Percentiles rank a stretch among this genome's conserved stretches.
Evolutionary conservation across 2,797 vertebrate genomes (phyloP).

Genomic region (Lycodopsis pacificus): DNA sequence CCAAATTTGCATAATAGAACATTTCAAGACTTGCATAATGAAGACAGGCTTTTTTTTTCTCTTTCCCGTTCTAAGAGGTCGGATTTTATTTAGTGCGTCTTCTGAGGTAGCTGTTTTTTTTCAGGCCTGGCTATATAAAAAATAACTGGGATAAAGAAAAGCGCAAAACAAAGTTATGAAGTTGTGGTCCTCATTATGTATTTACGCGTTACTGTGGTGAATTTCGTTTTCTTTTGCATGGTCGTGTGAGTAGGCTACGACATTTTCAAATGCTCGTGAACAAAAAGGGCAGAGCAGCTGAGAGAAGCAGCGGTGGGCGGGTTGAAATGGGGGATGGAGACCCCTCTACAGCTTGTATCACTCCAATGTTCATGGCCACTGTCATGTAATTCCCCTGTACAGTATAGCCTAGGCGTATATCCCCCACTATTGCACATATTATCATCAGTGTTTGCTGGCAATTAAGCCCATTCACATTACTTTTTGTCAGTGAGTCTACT

Average conservation of each 20-base stretch:
- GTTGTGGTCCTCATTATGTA: background rate
- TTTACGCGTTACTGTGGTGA: background rate
- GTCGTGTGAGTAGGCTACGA: slow-evolving; percentile 3
- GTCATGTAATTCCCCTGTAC: slow-evolving; percentile 36
- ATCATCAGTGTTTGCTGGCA: background rate
- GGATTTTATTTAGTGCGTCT: slow-evolving; percentile 25
- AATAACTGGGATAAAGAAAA: background rate
- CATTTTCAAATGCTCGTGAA: slow-evolving; percentile 57
- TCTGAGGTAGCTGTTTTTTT: slow-evolving; percentile 9
- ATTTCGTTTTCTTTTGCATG: slow-evolving; percentile 9
- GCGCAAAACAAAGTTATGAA: slow-evolving; percentile 34
- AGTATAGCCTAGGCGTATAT: background rate
- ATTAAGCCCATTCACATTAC: slow-evolving; percentile 10
- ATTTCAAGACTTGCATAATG: slow-evolving; percentile 5
- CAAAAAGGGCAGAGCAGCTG: slow-evolving; percentile 69
- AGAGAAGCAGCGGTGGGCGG: slow-evolving; percentile 59
- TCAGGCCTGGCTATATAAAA: slow-evolving; percentile 12
- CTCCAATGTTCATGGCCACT: slow-evolving; percentile 36
- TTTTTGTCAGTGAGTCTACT: slow-evolving; percentile 32
- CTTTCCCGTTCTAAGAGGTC: background rate
- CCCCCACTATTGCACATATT: background rate
- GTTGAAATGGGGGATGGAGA: slow-evolving; percentile 76
- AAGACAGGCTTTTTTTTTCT: background rate
- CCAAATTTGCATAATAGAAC: slow-evolving; percentile 6
- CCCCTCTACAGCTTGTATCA: slow-evolving; percentile 56